These are phyloP conservation scores for Tyrannus savana DNA, from an alignment of 2,113 vertebrate genomes.

Conservation along the genomic window DNA sequence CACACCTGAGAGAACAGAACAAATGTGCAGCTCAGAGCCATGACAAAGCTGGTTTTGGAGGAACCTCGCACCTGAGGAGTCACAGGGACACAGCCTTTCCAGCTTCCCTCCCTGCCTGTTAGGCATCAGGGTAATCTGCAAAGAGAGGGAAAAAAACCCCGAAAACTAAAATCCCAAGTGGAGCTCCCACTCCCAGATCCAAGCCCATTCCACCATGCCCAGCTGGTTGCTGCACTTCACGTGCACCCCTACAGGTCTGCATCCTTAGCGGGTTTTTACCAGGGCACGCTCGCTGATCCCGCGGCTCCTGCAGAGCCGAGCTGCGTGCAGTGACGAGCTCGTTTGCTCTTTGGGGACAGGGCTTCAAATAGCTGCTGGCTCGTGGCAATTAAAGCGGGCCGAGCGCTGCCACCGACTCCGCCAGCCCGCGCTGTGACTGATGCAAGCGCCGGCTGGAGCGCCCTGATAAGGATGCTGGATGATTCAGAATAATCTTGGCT, in stretches of 20 bases:
- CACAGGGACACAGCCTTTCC: not conserved
- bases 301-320: not conserved
- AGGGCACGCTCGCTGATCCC: not conserved
- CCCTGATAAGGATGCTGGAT: slow-evolving; percentile 58
- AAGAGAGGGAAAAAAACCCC: rapidly evolving
- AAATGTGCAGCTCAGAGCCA: not conserved
- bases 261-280: not conserved
- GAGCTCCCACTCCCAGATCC: not conserved
- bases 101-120: not conserved
- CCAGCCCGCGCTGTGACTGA: slow-evolving; percentile 16
- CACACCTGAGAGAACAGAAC: not conserved
- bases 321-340: not conserved
- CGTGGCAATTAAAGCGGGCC: slow-evolving; percentile 6
- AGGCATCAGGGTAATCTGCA: not conserved
- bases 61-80: not conserved
- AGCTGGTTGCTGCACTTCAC: not conserved
- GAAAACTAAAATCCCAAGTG: not conserved
- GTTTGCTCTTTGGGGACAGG: slow-evolving; percentile 13
- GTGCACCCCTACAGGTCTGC: rapidly evolving
- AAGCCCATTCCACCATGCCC: not conserved
- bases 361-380: slow-evolving; percentile 44
- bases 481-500: slow-evolving; percentile 48
- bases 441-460: not conserved
- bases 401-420: not conserved
- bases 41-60: not conserved